Base-by-base conservation (phyloP, 1,140 invertebrate genomes). In the Zaprionus kolodkinae region DNA sequence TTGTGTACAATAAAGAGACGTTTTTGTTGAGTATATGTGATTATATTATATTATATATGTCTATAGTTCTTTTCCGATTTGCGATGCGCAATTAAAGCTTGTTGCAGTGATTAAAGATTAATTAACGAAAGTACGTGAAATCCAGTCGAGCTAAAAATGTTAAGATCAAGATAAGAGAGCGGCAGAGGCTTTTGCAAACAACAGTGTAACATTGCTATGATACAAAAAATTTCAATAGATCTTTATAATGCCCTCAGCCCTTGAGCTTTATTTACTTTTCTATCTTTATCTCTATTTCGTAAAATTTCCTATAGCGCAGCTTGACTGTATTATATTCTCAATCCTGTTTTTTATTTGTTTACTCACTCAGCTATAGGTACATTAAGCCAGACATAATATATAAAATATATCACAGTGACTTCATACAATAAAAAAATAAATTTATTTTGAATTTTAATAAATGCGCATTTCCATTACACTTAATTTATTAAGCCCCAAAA, bases 1-100 rank as follows among this genome's bases (percentile, higher is more conserved):
- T 45, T 73, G 12, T 78, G 66, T 69, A 55, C 66, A 88, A 88
- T 72, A 77, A 83, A 64, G 68, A 60, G 40, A 17, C 40, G n/a
- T 27, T 35, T 55, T 74, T 78, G 60, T 71, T 65, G 27, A 52
- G 69, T 62, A 55, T n/a, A n/a, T n/a, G n/a, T n/a, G n/a, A n/a
- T n/a, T n/a, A n/a, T n/a, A n/a, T n/a, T n/a, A n/a, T n/a, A n/a
- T n/a, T n/a, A n/a, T n/a, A n/a, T n/a, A n/a, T n/a, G n/a, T 27
- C 56, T 59, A 4, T 21, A 9, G 64, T 50, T 50, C 21, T 36
- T 36, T 45, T 13, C 5, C 25, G 4, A 48, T 9, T 30, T 43
- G 21, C 21, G 45, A 10, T 17, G 17, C 45, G 45, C 45, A 50
- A 25, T 50, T 21, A 12, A 55, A 36, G 45, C 30, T 11, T 3